phyloP scores from a whole-genome alignment of 2,113 vertebrate genomes.

The Xyliphius kryptos region DNA sequence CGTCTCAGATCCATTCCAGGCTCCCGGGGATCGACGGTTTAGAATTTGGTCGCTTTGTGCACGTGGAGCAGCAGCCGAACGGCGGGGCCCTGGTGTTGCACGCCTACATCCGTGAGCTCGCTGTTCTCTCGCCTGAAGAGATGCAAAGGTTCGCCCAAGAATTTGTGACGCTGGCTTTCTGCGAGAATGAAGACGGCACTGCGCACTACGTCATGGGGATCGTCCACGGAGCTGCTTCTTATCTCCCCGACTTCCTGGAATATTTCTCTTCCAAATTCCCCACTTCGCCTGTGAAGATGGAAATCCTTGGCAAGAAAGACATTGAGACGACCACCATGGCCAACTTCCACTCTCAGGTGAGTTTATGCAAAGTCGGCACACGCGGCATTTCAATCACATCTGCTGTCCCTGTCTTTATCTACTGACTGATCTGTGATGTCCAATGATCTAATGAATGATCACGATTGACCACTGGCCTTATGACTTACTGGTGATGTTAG shows the following conservation, averaged over 20 bases:
- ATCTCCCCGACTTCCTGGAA: slow-evolving; percentile 95
- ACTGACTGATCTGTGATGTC: too few relatives aligned
- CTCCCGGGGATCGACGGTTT: slow-evolving; percentile 74
- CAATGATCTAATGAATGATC: too few relatives aligned
- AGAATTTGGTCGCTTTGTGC: slow-evolving; percentile 86
- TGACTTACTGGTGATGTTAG: too few relatives aligned
- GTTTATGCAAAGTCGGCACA: too few relatives aligned
- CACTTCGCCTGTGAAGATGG: slow-evolving; percentile 95
- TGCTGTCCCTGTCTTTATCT: too few relatives aligned
- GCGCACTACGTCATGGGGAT: slow-evolving; percentile 96
- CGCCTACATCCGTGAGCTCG: slow-evolving; percentile 88
- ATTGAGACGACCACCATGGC: slow-evolving; percentile 98
- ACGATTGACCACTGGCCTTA: too few relatives aligned
- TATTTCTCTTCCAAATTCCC: slow-evolving; percentile 98
- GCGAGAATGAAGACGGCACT: slow-evolving; percentile 82
- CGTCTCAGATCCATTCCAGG: slow-evolving; percentile 61
- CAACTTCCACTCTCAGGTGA: slow-evolving; percentile 97
- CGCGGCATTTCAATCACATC: too few relatives aligned
- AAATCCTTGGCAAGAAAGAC: slow-evolving; percentile 98
- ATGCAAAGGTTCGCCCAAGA: slow-evolving; percentile 91
- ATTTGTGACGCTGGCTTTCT: slow-evolving; percentile 87
- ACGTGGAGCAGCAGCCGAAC: slow-evolving; percentile 93
- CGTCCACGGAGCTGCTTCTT: slow-evolving; percentile 89
- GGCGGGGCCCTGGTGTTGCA: slow-evolving; percentile 90
- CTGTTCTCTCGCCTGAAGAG: slow-evolving; percentile 79